phyloP scores from a whole-genome alignment of 2,113 vertebrate genomes.

The Daphoenositta chrysoptera region DNA sequence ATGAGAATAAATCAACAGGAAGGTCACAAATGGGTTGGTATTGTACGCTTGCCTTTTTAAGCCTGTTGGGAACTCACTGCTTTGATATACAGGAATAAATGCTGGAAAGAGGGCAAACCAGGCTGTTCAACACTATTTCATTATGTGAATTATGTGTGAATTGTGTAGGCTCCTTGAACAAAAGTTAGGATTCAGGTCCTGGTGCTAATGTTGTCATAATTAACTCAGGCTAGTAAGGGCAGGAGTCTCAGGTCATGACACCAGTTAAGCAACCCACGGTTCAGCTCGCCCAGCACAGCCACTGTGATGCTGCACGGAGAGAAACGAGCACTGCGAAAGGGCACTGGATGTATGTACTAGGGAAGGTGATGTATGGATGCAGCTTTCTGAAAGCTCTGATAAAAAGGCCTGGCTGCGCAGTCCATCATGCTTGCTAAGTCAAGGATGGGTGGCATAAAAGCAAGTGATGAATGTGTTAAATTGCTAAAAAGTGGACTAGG shows the following conservation, averaged over 20 bases:
- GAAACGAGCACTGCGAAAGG: neutral
- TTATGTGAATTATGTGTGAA: neutral
- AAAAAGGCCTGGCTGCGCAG: neutral
- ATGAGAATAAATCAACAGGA: slow-evolving; percentile 20
- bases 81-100: neutral
- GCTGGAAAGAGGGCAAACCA: neutral
- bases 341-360: too few relatives aligned
- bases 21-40: neutral
- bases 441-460: neutral
- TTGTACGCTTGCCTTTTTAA: neutral
- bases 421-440: neutral
- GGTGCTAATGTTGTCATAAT: neutral
- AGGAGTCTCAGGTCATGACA: neutral
- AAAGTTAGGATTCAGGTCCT: slow-evolving; percentile 4
- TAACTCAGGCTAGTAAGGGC: neutral
- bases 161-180: neutral
- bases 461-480: neutral
- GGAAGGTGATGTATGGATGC: neutral
- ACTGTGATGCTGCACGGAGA: neutral
- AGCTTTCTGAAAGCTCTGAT: neutral
- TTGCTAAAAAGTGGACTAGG: neutral
- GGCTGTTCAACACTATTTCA: neutral
- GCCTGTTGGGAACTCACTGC: neutral
- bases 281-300: neutral
- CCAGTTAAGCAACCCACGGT: neutral